phyloP scores from a whole-genome alignment of 1,140 invertebrate genomes.

The Heliconius hewitsoni region DNA sequence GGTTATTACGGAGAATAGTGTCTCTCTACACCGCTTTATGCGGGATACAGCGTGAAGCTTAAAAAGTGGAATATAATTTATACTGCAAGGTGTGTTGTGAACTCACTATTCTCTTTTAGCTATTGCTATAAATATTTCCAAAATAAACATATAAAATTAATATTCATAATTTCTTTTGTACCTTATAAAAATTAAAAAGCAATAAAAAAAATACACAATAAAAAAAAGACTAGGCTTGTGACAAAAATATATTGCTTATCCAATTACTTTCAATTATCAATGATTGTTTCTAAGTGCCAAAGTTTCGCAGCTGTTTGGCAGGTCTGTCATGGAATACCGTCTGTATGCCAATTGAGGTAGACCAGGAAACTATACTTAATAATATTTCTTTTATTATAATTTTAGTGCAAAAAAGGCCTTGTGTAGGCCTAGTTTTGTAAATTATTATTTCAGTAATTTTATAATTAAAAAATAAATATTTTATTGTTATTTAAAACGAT shows the following conservation, averaged over 20 bases:
- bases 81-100: too few species aligned
- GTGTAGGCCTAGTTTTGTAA: background rate
- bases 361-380: constrained; percentile 40
- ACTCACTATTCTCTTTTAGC: too few species aligned
- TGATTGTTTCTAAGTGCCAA: constrained; percentile 33
- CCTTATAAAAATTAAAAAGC: too few species aligned
- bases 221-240: constrained; percentile 19
- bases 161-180: too few species aligned
- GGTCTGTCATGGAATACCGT: constrained; percentile 37
- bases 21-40: background rate
- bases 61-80: background rate
- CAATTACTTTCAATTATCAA: constrained; percentile 39
- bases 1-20: too few species aligned
- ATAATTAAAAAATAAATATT: too few species aligned
- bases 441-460: too few species aligned
- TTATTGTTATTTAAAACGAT: too few species aligned
- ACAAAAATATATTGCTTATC: constrained; percentile 47
- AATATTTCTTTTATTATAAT: background rate
- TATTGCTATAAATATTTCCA: too few species aligned
- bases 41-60: background rate
- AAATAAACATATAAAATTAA: too few species aligned
- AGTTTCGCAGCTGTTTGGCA: constrained; percentile 34
- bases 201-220: too few species aligned
- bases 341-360: constrained; percentile 74
- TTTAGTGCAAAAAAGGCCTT: background rate